A percentile compares a stretch with the other conserved stretches of the same genome.
These are phyloP conservation scores for Oreamnos americanus DNA, from an alignment of 2,113 vertebrate genomes.

Conservation along the genomic window DNA sequence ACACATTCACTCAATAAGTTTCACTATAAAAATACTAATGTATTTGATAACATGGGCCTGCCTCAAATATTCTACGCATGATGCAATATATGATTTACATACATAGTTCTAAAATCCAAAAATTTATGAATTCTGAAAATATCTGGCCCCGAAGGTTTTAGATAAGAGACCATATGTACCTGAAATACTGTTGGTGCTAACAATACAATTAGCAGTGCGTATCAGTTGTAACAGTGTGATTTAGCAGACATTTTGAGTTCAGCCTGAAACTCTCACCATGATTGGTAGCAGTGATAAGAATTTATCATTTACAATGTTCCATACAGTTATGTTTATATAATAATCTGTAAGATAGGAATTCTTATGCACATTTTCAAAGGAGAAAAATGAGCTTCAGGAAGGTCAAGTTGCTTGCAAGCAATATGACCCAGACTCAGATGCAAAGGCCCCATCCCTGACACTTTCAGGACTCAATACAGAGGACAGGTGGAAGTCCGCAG, in stretches of 20 bases:
- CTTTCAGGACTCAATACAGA: neutral
- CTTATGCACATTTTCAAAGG: neutral
- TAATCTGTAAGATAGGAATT: neutral
- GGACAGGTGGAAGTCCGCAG: neutral
- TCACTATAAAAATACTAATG: neutral
- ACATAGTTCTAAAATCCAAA: neutral
- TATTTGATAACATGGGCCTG: neutral
- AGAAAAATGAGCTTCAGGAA: neutral
- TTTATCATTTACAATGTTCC: neutral
- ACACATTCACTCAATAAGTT: neutral
- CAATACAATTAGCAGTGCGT: neutral
- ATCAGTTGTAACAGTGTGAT: neutral
- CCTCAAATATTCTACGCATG: neutral
- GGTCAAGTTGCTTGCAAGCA: neutral
- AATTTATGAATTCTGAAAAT: slow-evolving; percentile 15
- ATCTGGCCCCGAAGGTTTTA: neutral
- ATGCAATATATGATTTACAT: neutral
- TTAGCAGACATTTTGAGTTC: neutral
- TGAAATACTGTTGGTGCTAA: neutral
- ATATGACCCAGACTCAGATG: neutral
- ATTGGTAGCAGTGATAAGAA: neutral
- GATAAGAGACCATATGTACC: neutral
- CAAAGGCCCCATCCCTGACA: neutral
- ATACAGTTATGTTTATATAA: neutral
- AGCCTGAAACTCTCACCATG: neutral